These are phyloP conservation scores for Watsonalla binaria DNA, from an alignment of 2,888 invertebrate species.

Conservation along the genomic window DNA sequence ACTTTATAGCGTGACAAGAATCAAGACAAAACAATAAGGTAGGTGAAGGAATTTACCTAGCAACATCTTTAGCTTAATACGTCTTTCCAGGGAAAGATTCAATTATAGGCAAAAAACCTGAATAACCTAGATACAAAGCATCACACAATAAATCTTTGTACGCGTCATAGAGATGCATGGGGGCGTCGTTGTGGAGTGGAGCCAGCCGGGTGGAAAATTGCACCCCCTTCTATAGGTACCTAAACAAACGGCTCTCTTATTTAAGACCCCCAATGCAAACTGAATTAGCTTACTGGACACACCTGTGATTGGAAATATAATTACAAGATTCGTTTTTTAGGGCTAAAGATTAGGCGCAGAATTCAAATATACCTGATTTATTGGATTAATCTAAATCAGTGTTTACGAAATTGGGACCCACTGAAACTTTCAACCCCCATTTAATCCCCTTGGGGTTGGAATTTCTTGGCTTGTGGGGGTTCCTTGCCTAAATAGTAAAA, in stretches of 20 bases:
- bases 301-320: not conserved
- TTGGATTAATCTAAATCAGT: too few species aligned
- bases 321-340: not conserved
- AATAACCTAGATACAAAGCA: constrained; percentile 22
- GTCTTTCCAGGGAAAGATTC: not conserved
- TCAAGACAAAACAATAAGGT: too few species aligned
- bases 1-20: too few species aligned
- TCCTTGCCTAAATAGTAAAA: too few species aligned
- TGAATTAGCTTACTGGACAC: not conserved
- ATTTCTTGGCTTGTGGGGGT: too few species aligned
- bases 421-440: too few species aligned
- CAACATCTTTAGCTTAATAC: too few species aligned
- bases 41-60: too few species aligned
- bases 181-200: constrained; percentile 24
- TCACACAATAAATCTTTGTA: constrained; percentile 32
- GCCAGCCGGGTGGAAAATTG: constrained; percentile 38
- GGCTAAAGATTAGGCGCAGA: too few species aligned
- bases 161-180: constrained; percentile 27
- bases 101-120: not conserved
- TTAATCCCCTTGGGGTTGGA: too few species aligned
- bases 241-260: constrained; percentile 17
- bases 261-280: constrained; percentile 1
- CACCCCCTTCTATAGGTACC: constrained; percentile 25
- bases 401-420: too few species aligned
- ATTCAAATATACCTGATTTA: too few species aligned